Conservation (phyloP, 2,113 vertebrate species). For the Tricholaema leucomelas region DNA sequence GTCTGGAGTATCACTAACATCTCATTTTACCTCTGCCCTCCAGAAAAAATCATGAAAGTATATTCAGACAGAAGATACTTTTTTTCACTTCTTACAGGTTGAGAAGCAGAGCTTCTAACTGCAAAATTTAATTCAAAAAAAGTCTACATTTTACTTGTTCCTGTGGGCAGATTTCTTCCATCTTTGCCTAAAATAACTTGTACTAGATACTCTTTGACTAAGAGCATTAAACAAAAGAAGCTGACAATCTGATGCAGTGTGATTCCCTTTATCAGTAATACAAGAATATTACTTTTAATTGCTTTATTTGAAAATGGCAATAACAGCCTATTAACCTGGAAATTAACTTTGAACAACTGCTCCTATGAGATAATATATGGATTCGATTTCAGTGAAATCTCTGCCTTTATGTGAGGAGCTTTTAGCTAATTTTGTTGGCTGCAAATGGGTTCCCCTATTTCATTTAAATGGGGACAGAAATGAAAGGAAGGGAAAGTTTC, state of each 20-base stretch:
- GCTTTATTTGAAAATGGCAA: constrained; percentile 32
- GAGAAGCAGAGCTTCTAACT: neutral
- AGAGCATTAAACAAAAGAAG: constrained; percentile 4
- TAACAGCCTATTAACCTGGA: constrained; percentile 23
- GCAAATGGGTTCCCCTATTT: constrained; percentile 24
- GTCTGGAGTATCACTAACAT: neutral
- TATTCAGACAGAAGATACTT: neutral
- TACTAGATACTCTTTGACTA: neutral
- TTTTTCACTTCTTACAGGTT: neutral
- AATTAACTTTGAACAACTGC: constrained; percentile 31
- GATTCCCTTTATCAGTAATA: constrained; percentile 18
- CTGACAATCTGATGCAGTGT: neutral
- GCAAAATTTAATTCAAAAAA: neutral
- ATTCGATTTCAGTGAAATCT: constrained; percentile 5
- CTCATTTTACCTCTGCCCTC: constrained; percentile 4
- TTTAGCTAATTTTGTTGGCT: constrained; percentile 56
- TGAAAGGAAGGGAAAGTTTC: constrained; percentile 27
- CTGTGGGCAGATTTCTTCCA: neutral
- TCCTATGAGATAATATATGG: constrained; percentile 45
- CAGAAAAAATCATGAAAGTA: neutral
- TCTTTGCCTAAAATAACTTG: neutral
- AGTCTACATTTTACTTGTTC: neutral
- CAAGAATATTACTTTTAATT: constrained; percentile 32
- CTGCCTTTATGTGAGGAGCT: constrained; percentile 26
- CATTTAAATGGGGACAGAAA: constrained; percentile 45